Percentiles rank a stretch among this genome's conserved stretches.
These are phyloP conservation scores for Margaritifera margaritifera DNA, from an alignment of 2,888 invertebrate species.

Conservation along the genomic window DNA sequence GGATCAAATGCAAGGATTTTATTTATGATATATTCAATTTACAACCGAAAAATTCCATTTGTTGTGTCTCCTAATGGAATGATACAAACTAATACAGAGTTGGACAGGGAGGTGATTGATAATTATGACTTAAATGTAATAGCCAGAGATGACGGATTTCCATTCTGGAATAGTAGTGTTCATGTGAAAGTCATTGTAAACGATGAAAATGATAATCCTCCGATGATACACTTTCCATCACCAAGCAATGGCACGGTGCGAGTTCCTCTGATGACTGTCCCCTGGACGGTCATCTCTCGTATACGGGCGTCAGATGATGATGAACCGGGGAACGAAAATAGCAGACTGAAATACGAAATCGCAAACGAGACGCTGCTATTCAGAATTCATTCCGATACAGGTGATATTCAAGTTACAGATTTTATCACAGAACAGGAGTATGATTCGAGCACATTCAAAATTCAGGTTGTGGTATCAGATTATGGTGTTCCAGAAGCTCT, in stretches of 20 bases:
- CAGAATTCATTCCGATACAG: conserved; percentile 41
- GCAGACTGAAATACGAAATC: conserved; percentile 5
- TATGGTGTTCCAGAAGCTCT: conserved; percentile 23
- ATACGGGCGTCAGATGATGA: conserved; percentile 28
- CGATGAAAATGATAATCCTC: conserved; percentile 26
- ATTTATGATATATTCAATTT: conserved; percentile 10
- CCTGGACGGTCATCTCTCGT: conserved; percentile 19
- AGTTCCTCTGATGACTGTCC: conserved; percentile 17
- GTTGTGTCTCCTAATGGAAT: conserved; percentile 14
- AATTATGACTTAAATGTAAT: conserved; percentile 22
- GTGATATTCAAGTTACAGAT: conserved; percentile 45
- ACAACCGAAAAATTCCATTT: conserved; percentile 16
- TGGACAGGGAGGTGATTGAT: conserved; percentile 17
- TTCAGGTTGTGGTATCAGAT: conserved; percentile 36
- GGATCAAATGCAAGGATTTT: conserved; percentile 15
- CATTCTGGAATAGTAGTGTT: conserved; percentile 14
- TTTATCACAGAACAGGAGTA: conserved; percentile 24
- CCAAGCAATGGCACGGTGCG: conserved; percentile 14
- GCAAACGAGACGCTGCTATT: conserved; percentile 49
- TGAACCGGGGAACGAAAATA: conserved; percentile 14
- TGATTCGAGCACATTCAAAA: conserved; percentile 25
- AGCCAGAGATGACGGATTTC: conserved; percentile 21
- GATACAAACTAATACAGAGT: conserved; percentile 16
- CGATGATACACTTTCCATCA: conserved; percentile 22
- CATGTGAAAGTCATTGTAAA: conserved; percentile 15